phyloP scores from a whole-genome alignment of 2,113 vertebrate genomes.

The Ammodytes dubius region DNA sequence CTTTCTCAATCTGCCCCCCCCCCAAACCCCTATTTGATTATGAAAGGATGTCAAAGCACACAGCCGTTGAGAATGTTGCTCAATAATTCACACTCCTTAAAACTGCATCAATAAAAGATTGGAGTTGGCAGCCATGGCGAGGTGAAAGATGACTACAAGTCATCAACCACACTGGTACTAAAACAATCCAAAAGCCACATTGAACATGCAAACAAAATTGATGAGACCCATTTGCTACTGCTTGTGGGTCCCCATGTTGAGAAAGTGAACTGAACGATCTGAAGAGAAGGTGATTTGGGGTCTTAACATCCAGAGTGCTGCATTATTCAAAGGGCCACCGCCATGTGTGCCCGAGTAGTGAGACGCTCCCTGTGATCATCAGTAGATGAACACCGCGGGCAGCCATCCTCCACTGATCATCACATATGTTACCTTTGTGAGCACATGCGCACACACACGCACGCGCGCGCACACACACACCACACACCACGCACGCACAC shows the following conservation, averaged over 20 bases:
- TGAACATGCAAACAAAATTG: slow-evolving; percentile 13
- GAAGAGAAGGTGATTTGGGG: slow-evolving; percentile 17
- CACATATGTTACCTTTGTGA: slow-evolving; percentile 30
- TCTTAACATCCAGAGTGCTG: slow-evolving; percentile 19
- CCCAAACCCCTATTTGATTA: slow-evolving; percentile 43
- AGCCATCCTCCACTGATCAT: slow-evolving; percentile 12
- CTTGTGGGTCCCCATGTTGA: background rate
- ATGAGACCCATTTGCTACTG: background rate
- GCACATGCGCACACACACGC: background rate
- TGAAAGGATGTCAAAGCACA: slow-evolving; percentile 55
- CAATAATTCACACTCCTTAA: slow-evolving; percentile 82
- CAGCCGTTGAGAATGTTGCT: slow-evolving; percentile 52
- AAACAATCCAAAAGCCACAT: slow-evolving; percentile 14
- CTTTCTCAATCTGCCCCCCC: slow-evolving; percentile 18
- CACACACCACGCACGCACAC: too few relatives aligned
- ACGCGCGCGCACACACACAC: background rate
- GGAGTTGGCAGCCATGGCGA: slow-evolving; percentile 28
- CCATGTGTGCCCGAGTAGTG: background rate
- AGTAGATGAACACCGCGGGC: slow-evolving; percentile 14
- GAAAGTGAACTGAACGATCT: background rate
- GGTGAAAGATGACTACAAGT: slow-evolving; percentile 42
- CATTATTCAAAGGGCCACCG: slow-evolving; percentile 49
- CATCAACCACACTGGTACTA: slow-evolving; percentile 27
- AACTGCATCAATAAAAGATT: slow-evolving; percentile 84
- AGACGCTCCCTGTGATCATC: slow-evolving; percentile 24